A percentile compares a stretch with the other conserved stretches of the same genome.
Conservation (phyloP, 2,113 vertebrate species). For the Larimichthys crocea region DNA sequence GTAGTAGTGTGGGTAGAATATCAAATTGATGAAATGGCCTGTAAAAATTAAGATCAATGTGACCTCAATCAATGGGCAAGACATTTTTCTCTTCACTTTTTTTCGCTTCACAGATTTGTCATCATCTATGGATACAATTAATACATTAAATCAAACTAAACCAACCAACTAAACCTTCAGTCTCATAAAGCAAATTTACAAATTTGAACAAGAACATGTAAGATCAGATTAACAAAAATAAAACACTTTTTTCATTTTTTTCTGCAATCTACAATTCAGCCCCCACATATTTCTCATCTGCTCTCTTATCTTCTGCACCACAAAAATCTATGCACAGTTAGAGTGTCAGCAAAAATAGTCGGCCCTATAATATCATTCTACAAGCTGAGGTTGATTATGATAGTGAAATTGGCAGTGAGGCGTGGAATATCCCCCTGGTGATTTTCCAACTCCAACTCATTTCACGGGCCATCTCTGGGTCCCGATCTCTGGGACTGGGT, state of each 20-base stretch:
- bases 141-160: constrained; percentile 3
- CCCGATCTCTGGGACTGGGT: constrained; percentile 50
- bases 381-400: constrained; percentile 69
- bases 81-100: constrained; percentile 11
- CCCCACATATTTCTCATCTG: constrained; percentile 51
- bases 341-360: constrained; percentile 67
- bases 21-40: too few relatives aligned
- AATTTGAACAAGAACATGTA: constrained; percentile 29
- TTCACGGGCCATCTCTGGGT: constrained; percentile 65
- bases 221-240: constrained; percentile 42
- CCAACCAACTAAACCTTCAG: background rate
- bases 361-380: constrained; percentile 56
- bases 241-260: constrained; percentile 7
- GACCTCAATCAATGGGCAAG: background rate
- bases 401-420: constrained; percentile 61
- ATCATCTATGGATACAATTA: constrained; percentile 28
- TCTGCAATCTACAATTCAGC: constrained; percentile 35
- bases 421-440: constrained; percentile 53
- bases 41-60: too few relatives aligned
- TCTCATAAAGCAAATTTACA: constrained; percentile 35
- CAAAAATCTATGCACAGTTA: constrained; percentile 48
- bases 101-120: constrained; percentile 1
- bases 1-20: background rate
- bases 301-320: constrained; percentile 51
- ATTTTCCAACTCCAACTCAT: constrained; percentile 65